A percentile compares a stretch with the other conserved stretches of the same genome.
Conservation (phyloP, 2,888 invertebrate species). For the Leptarthrus brevirostris region DNA sequence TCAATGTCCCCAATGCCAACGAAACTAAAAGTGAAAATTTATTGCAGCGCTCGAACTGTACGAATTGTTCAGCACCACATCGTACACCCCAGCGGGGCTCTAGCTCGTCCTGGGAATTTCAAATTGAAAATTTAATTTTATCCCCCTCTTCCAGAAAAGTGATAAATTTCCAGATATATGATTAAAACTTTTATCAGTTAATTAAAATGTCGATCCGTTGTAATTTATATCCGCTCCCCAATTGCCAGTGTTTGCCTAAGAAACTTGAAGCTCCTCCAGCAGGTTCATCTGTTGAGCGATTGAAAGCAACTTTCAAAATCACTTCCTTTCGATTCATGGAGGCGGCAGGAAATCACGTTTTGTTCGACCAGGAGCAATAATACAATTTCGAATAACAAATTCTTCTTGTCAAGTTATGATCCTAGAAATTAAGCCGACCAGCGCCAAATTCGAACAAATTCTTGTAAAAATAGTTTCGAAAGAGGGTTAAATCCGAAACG, state of each 20-base stretch:
- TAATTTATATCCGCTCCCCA: slow-evolving; percentile 50
- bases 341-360: too few relatives aligned
- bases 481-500: too few relatives aligned
- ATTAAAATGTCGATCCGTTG: slow-evolving; percentile 54
- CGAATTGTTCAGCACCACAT: too few relatives aligned
- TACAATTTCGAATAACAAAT: too few relatives aligned
- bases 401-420: too few relatives aligned
- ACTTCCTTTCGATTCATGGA: too few relatives aligned
- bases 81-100: not conserved
- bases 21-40: slow-evolving; percentile 39
- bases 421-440: too few relatives aligned
- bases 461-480: too few relatives aligned
- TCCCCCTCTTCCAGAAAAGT: slow-evolving; percentile 48
- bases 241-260: not conserved
- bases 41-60: not conserved
- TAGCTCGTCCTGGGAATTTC: not conserved
- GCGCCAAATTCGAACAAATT: too few relatives aligned
- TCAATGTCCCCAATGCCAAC: not conserved
- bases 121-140: slow-evolving; percentile 42
- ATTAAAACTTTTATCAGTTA: slow-evolving; percentile 55
- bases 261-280: not conserved
- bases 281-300: not conserved
- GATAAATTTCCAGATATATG: slow-evolving; percentile 54
- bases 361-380: too few relatives aligned
- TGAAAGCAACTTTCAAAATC: not conserved